Base-by-base conservation (phyloP, 2,888 invertebrate species). In the Limnephilus rhombicus region DNA sequence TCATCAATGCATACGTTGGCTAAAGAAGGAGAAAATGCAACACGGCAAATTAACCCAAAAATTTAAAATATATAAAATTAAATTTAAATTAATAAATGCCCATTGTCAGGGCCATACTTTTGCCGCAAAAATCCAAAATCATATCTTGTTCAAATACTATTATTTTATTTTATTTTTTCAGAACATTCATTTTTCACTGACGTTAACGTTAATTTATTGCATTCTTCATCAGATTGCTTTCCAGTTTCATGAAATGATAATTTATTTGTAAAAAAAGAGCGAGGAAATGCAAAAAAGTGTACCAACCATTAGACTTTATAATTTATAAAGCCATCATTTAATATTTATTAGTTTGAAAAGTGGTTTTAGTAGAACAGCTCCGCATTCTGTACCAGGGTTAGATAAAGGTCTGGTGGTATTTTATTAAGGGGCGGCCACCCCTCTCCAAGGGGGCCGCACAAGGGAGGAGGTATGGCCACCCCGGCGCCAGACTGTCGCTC, bases 401-500 rank as follows among this genome's bases (percentile, higher is more conserved):
- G 82, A 82, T 82, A 34, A 82, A 34, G 82, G 82, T 18, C 82
- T 82, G 82, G 82, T 7, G 82, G 68, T 68, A 68, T 68, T 68
- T 68, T 68, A 68, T 68, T 24, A 68, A n/a, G 68, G 68, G 68
- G 24, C 24, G 68, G n/a, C 24, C 24, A 9, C 68, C 34, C 31
- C 82, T 31, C 31, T 24, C 41, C 41, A 29, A 11, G 86, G 86
- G 41, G 24, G 85, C 49, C 24, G 45, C 49, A 5, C 49, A 5
- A 7, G 7, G 86, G 86, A 41, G 86, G 86, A 49, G 85, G 41
- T 12, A 3, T 86, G n/a, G n/a, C n/a, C 29, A 45, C 37, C 29
- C 29, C 18, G 91, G 91, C 91, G 91, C 89, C 91, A 81, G 34
- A 45, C 89, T 81, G 91, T 83, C 91, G 91, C 88, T 53, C 34